Evolutionary conservation across 2,113 vertebrate species (phyloP).

Genomic region (Pedetes capensis): DNA sequence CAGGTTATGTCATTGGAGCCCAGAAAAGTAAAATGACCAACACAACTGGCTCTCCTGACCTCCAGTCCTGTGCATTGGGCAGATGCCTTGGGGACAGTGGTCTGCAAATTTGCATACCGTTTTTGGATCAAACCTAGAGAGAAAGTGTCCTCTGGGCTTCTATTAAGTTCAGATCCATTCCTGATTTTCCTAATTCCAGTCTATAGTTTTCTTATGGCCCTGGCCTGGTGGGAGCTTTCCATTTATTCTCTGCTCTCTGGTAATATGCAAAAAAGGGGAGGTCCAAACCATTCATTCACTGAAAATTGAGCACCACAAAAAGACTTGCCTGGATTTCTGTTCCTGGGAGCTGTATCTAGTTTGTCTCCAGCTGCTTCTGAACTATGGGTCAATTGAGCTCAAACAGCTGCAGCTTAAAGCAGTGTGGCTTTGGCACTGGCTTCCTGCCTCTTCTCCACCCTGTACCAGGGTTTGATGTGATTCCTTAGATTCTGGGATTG

Average conservation of each 20-base stretch:
- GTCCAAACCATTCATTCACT: constrained; percentile 38
- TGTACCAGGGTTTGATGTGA: neutral
- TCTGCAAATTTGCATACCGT: neutral
- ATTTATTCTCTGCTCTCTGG: neutral
- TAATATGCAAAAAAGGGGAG: neutral
- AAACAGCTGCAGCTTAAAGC: neutral
- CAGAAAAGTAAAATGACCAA: neutral
- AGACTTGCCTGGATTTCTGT: constrained; percentile 19
- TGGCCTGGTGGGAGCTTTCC: neutral
- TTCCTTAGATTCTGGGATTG: neutral
- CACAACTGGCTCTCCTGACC: neutral
- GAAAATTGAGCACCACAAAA: constrained; percentile 17
- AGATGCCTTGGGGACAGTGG: neutral
- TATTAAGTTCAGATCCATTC: neutral
- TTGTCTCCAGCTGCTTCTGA: neutral
- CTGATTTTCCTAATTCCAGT: neutral
- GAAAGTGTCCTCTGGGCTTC: neutral
- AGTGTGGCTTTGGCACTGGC: neutral
- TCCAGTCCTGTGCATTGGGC: neutral
- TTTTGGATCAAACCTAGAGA: neutral
- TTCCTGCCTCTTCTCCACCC: neutral
- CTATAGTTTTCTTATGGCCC: constrained; percentile 34
- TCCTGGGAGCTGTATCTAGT: neutral
- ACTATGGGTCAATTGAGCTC: neutral
- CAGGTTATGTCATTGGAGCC: neutral